Evolutionary conservation across 1,140 invertebrate genomes (phyloP).

Genomic region (Adoxophyes honmai): DNA sequence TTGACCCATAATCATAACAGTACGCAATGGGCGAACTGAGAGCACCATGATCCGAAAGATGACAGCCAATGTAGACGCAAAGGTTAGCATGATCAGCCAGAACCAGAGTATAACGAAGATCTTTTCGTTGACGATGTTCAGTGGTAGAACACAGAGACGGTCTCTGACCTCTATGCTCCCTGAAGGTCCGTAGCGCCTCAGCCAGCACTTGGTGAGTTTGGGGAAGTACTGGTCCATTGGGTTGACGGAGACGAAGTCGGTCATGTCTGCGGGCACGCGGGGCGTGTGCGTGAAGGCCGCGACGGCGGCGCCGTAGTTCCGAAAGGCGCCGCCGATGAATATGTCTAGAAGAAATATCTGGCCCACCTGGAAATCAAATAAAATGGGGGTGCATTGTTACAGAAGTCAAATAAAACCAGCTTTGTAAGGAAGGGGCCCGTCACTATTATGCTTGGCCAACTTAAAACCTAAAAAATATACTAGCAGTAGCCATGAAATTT

Average conservation of each 20-base stretch:
- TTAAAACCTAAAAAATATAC: too few species aligned
- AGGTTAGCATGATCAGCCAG: conserved; percentile 85
- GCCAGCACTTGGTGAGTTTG: conserved; percentile 89
- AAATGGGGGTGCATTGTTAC: too few species aligned
- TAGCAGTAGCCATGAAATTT: too few species aligned
- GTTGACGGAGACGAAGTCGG: conserved; percentile 45
- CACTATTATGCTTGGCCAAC: too few species aligned
- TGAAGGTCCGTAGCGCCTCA: conserved; percentile 81
- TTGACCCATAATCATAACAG: conserved; percentile 78
- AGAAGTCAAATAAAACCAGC: too few species aligned
- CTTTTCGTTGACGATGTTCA: conserved; percentile 90
- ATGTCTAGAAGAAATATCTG: conserved; percentile 82
- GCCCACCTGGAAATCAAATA: conserved; percentile 74
- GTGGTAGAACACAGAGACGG: conserved; percentile 84
- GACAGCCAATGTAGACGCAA: conserved; percentile 80
- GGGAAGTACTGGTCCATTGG: conserved; percentile 83
- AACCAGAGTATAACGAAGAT: conserved; percentile 89
- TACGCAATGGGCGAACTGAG: conserved; percentile 67
- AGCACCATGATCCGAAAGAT: conserved; percentile 79
- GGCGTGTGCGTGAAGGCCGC: conserved; percentile 59
- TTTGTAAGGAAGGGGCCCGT: too few species aligned
- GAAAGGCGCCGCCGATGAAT: conserved; percentile 86
- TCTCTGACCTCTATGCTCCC: conserved; percentile 80
- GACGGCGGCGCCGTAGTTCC: conserved; percentile 82
- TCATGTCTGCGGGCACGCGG: conserved; percentile 45